These are phyloP conservation scores for Lithophane ornitopus DNA, from an alignment of 2,888 invertebrate genomes.

Conservation along the genomic window DNA sequence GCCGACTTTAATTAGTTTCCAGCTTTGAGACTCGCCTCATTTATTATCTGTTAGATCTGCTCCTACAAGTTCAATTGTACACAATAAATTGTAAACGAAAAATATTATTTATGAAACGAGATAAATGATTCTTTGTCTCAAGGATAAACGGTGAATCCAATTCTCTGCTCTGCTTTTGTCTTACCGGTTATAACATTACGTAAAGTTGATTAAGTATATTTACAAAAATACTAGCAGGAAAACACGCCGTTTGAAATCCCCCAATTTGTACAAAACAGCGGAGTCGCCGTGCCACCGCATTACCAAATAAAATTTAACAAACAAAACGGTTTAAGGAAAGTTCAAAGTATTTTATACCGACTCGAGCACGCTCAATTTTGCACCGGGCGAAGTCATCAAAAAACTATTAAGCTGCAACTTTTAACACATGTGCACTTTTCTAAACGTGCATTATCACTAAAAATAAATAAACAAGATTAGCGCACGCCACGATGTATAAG, in stretches of 20 bases:
- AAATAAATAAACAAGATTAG: constrained; percentile 68
- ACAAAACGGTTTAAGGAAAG: constrained; percentile 63
- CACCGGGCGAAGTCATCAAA: constrained; percentile 75
- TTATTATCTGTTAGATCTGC: constrained; percentile 82
- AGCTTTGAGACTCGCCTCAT: constrained; percentile 82
- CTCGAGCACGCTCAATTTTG: constrained; percentile 67
- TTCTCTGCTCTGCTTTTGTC: constrained; percentile 42
- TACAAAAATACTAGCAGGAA: constrained; percentile 50
- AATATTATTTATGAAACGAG: constrained; percentile 58
- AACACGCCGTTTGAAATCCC: constrained; percentile 51
- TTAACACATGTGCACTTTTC: constrained; percentile 72
- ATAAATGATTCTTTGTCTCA: constrained; percentile 49
- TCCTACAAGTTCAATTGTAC: constrained; percentile 56
- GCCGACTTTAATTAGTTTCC: constrained; percentile 88
- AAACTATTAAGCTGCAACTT: constrained; percentile 77
- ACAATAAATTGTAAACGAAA: constrained; percentile 53
- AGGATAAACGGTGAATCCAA: constrained; percentile 34
- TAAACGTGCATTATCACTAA: constrained; percentile 69
- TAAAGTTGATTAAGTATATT: constrained; percentile 45
- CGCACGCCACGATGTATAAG: constrained; percentile 74
- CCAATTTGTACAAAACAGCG: constrained; percentile 51
- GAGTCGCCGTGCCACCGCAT: constrained; percentile 55
- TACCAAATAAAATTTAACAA: constrained; percentile 65
- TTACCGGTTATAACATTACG: constrained; percentile 31
- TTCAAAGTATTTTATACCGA: constrained; percentile 60